Base-by-base conservation (phyloP, 2,797 vertebrate species). In the Chelonia mydas region DNA sequence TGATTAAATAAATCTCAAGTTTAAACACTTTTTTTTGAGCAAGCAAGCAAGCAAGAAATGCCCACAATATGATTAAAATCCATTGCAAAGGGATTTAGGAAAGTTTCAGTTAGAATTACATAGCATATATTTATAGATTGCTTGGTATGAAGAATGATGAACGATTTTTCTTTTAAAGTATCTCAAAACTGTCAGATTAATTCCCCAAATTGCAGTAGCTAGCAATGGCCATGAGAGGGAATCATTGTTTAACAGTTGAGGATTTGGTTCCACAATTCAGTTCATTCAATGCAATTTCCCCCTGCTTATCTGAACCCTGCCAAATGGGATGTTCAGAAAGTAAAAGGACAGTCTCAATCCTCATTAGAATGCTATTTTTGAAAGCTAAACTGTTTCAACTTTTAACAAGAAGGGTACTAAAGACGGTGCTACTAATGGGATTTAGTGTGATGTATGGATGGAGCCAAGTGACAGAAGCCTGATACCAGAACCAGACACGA, bases 241-340 rank as follows among this genome's bases (percentile, higher is more conserved):
- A 96, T 97, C 96, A 94, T 98, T 98, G 98, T 90, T 98, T 98
- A 98, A 98, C 96, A 96, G 93, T 98, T 98, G 97, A 88, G 92
- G 86, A 47, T n/a, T 74, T 83, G 45, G 10, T 31, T 19, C 68
- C 81, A 16, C 47, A 1, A 53, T 96, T 85, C 76, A 27, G 72
- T 85, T 92, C 85, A 9, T 89, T 55, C 87, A 50, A 76, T 1
- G 68, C 61, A 57, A 86, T 97, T 96, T 96, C 93, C 54, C 83
- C 80, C 95, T 91, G 90, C 92, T 96, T 95, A 57, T 84, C 95
- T 97, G 96, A 97, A 97, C 81, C 84, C 88, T 95, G 94, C 95
- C 96, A 97, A 97, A 96, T 94, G 81, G 91, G 78, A 93, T 93
- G 93, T 92, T 97, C 94, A 95, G 96, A 97, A 97, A 55, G 96